Evolutionary conservation across 2,113 vertebrate genomes (phyloP), one percentile per base, ranked within the genome.

Genomic region (Apistogramma diplotaenia): DNA sequence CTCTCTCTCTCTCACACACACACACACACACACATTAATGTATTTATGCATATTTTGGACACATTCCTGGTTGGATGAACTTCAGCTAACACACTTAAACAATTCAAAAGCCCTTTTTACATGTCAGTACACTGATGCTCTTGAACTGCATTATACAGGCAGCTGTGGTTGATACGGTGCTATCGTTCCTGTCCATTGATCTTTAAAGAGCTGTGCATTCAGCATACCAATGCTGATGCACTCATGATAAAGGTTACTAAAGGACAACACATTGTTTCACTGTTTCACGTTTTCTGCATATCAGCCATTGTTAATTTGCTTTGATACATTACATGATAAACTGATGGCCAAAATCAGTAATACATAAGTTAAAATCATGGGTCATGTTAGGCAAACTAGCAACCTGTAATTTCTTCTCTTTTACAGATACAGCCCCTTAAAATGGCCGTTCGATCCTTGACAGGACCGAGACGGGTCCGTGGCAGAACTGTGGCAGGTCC

Each of bases 121-220:
- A 84, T 83, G 78, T 77, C 56, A 46, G 29, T 54, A 65, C 53
- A 61, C 74, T 55, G 81, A 85, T 84, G 73, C 80, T 51, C 35
- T 59, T 81, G 57, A 46, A 53, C 61, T 76, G 84, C 59, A 80
- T 87, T 84, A 87, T 76, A 71, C 73, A 85, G 70, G 29, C 81
- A 54, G 65, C 59, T 85, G 62, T 73, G 77, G 53, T 61, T 16
- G 75, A 87, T 82, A 73, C 79, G 23, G 37, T 59, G 59, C 72
- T 78, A 62, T 67, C 23, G 51, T 87, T 87, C 75, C 81, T 29
- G 57, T 76, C 79, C 79, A 71, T 82, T 49, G 84, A 81, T 90
- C 76, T 81, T 80, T 53, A 61, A 74, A 81, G 29, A 57, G 59
- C 37, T 49, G 51, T 72, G 49, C 53, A 46, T 49, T 74, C 75